Base-by-base conservation (phyloP, 2,113 vertebrate species). In the Cettia cetti region DNA sequence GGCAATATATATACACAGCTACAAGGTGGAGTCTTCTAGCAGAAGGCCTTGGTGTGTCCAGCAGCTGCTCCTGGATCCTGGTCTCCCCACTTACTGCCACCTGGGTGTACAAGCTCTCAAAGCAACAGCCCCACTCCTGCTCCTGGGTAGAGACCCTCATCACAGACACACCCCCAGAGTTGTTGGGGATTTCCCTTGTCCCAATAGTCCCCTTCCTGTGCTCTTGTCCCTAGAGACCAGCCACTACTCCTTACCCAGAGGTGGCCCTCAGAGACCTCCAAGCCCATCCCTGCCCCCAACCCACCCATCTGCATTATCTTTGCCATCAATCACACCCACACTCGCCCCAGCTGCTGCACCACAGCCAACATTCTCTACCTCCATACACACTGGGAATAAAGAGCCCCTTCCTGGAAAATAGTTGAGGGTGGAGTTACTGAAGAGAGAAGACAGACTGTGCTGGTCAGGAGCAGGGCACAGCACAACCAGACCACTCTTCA, bases 161-260 rank as follows among this genome's bases (percentile, higher is more conserved):
- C 20, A n/a, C 11, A 30, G 18, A 18, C 5, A 60, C 19, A 20
- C 35, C 7, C 4, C 4, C 12, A 63, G n/a, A 50, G 24, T 14
- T 64, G 7, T 14, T n/a, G 17, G 28, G 39, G 28, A 37, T 15
- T 35, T 31, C 30, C 22, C 11, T 54, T 44, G 11, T 65, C 31
- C 44, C 23, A 26, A 4, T 0, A 66, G 31, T 11, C 7, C 3
- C 17, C 6, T 11, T 6, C 2, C 16, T n/a, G 17, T 47, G 23
- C 12, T 63, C 44, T 59, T 19, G 11, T 3, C 28, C 35, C 39
- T 69, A 50, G 14, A 78, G 21, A 80, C 8, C 42, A 7, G 4
- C n/a, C 49, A 39, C 53, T 8, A 40, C 24, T 40, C 22, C 40
- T 10, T 3, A 53, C 6, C 7, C 19, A 63, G 37, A 72, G 9